phyloP scores from a whole-genome alignment of 23 tunicate species.

The Trididemnum miniatum region DNA sequence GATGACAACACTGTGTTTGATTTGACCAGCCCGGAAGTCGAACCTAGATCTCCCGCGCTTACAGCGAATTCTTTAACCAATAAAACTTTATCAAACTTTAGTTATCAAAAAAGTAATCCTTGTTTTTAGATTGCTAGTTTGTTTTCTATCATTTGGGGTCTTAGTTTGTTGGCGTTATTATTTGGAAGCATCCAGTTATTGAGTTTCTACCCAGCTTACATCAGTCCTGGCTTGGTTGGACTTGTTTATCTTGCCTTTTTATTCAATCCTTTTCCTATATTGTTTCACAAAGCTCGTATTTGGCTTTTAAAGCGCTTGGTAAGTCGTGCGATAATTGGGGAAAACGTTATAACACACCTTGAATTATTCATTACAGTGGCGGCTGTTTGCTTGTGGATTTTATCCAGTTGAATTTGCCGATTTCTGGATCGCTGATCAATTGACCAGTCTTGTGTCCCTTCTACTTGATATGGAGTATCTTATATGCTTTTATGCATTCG shows the following conservation, averaged over 20 bases:
- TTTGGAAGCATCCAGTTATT: conserved; percentile 51
- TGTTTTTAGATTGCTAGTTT: conserved; percentile 55
- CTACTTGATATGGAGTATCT: conserved; percentile 78
- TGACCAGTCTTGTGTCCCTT: conserved; percentile 72
- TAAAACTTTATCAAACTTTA: too few species aligned
- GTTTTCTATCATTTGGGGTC: conserved; percentile 63
- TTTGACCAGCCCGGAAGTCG: too few species aligned
- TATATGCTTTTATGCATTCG: conserved; percentile 76
- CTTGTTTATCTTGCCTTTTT: conserved; percentile 52
- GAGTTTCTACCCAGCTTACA: conserved; percentile 48
- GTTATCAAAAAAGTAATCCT: not conserved
- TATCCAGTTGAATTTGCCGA: conserved; percentile 96
- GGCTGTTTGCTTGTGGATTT: conserved; percentile 90
- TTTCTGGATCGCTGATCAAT: conserved; percentile 98
- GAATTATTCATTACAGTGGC: conserved; percentile 60
- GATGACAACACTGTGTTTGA: too few species aligned
- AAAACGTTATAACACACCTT: too few species aligned
- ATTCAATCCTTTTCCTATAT: conserved; percentile 80
- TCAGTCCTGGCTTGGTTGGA: conserved; percentile 74
- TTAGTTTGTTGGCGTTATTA: conserved; percentile 52
- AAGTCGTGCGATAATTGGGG: too few species aligned
- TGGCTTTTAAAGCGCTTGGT: conserved; percentile 85
- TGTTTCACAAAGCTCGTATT: conserved; percentile 85
- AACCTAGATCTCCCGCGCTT: too few species aligned
- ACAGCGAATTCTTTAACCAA: too few species aligned